A percentile compares a stretch with the other conserved stretches of the same genome.
phyloP scores from a whole-genome alignment of 2,113 vertebrate genomes.

The Chaetura pelagica region DNA sequence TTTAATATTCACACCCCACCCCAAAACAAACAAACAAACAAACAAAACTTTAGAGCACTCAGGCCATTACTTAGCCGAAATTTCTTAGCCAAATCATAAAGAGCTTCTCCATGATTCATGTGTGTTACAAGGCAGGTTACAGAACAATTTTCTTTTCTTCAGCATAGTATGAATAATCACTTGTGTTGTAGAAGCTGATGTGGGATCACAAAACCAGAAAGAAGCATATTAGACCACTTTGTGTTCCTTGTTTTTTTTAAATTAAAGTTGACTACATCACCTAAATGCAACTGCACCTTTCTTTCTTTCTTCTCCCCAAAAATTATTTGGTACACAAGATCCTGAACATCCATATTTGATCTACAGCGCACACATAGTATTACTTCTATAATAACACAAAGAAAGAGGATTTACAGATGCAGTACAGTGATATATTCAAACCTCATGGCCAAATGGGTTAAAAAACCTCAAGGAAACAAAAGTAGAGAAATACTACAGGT shows the following conservation, averaged over 20 bases:
- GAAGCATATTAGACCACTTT: background rate
- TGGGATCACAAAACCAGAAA: background rate
- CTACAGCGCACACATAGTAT: background rate
- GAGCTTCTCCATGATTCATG: background rate
- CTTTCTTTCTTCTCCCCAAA: background rate
- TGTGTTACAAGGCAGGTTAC: background rate
- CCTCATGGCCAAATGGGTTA: background rate
- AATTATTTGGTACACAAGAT: background rate
- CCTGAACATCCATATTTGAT: background rate
- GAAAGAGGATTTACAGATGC: background rate
- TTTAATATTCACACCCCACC: background rate
- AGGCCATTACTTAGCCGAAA: background rate
- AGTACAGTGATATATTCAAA: background rate
- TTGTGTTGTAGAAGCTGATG: background rate
- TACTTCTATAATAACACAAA: background rate
- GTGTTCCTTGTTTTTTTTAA: background rate
- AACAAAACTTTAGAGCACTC: background rate
- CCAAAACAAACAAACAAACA: no score
- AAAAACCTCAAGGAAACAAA: background rate
- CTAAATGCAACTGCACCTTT: background rate
- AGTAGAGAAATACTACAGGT: background rate
- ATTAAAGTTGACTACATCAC: background rate
- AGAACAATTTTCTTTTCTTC: background rate
- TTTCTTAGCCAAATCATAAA: background rate
- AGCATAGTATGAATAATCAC: background rate